Percentiles rank a stretch among this genome's conserved stretches.
phyloP scores from a whole-genome alignment of 2,888 invertebrate genomes.

The Unio pictorum region DNA sequence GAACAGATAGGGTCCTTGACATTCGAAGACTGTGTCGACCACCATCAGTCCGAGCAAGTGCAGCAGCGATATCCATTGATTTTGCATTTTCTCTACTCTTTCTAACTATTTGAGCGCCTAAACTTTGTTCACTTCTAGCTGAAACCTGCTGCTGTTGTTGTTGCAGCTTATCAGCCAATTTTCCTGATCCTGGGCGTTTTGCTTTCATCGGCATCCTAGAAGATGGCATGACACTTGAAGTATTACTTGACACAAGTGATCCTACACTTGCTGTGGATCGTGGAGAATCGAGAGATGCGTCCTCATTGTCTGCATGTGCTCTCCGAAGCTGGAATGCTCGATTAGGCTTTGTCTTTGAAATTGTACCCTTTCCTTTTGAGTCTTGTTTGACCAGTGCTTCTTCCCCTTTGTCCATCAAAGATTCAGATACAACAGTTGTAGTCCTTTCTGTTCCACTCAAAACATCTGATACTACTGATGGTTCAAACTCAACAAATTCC shows the following conservation, averaged over 20 bases:
- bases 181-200: conserved; percentile 34
- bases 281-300: conserved; percentile 25
- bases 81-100: conserved; percentile 50
- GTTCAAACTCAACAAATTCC: conserved; percentile 21
- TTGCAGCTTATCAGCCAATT: conserved; percentile 19
- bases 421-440: conserved; percentile 63
- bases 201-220: conserved; percentile 39
- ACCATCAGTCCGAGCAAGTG: conserved; percentile 46
- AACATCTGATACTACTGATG: conserved; percentile 53
- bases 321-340: conserved; percentile 80
- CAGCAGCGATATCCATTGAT: conserved; percentile 6
- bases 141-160: conserved; percentile 13
- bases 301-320: conserved; percentile 72
- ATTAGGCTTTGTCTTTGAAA: conserved; percentile 74
- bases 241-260: conserved; percentile 31
- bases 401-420: conserved; percentile 69
- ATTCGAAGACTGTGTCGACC: conserved; percentile 56
- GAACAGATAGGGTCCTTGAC: conserved; percentile 31
- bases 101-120: conserved; percentile 60
- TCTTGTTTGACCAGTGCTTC: conserved; percentile 58
- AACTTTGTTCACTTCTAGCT: conserved; percentile 53
- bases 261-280: conserved; percentile 22
- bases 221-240: conserved; percentile 30
- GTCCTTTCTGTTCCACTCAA: conserved; percentile 44
- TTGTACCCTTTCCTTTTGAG: conserved; percentile 64